Base-by-base conservation (phyloP, 2,888 invertebrate species). In the Andrena bicolor region DNA sequence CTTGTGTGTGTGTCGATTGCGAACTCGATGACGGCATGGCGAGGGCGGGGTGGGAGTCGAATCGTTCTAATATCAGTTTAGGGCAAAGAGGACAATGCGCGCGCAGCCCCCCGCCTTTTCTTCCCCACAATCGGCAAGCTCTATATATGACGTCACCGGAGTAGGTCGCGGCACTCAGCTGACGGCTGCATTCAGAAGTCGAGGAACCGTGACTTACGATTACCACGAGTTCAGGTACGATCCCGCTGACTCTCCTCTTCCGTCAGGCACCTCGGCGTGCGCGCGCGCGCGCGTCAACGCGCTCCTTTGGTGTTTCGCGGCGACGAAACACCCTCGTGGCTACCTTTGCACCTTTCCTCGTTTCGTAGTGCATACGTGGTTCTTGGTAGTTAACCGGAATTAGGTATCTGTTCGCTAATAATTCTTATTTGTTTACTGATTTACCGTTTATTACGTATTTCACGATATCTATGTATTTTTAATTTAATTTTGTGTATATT, bases 121-220 rank as follows among this genome's bases (percentile, higher is more conserved):
- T 88, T 84, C 64, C 41, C 30, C 51, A 64, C 72, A 56, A 73
- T 73, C 56, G 51, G 73, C 64, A 86, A 69, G 87, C 88, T 76
- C 87, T 93, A 93, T 93, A 93, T 91, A 92, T 93, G 93, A 93
- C 92, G 92, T 93, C 93, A 93, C 90, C 85, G 77, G 88, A 91
- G 89, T 92, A 92, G 91, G 90, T 92, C 91, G 91, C 86, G 86
- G 86, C 90, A 91, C 91, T 91, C 87, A 90, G 89, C 89, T 90
- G 91, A 91, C 88, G 86, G 80, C 89, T 90, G 88, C 89, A 90
- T 90, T 89, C 90, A 89, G 90, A 90, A 90, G 88, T 91, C 86
- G 86, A 88, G 88, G 83, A 89, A 88, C 83, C 75, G 83, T 81
- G 76, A 85, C 85, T 86, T 86, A 76, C 85, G 70, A 68, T 66